A percentile compares a stretch with the other conserved stretches of the same genome.
Conservation (phyloP, 2,113 vertebrate species). For the Tachuris rubrigastra region DNA sequence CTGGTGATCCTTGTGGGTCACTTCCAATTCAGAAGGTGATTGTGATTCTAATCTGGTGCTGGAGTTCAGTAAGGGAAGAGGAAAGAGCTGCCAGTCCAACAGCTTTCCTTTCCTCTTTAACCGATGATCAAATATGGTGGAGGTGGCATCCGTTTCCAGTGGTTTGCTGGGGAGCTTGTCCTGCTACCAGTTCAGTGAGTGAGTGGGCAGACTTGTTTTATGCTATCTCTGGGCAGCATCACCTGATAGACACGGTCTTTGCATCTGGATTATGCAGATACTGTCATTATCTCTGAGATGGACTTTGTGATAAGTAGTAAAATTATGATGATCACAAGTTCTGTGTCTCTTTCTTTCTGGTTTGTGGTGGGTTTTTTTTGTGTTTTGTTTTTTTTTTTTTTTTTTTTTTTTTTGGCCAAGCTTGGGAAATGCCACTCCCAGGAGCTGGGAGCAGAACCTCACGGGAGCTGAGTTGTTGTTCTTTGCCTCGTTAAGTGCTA, state of each 20-base stretch:
- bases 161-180: background rate
- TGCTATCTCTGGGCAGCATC: background rate
- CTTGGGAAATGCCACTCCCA: background rate
- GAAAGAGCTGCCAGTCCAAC: background rate
- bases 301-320: background rate
- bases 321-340: background rate
- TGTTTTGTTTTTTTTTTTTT: background rate
- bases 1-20: background rate
- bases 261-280: background rate
- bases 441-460: background rate
- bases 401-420: background rate
- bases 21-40: background rate
- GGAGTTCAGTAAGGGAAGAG: background rate
- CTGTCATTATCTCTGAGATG: background rate
- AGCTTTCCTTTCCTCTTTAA: background rate
- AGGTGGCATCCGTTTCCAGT: background rate
- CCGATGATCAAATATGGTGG: background rate
- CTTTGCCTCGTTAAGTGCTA: background rate
- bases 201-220: background rate
- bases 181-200: background rate
- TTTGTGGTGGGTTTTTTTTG: too few species aligned
- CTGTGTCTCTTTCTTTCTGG: fast-evolving
- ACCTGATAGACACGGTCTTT: background rate
- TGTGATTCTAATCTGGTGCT: background rate
- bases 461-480: background rate